These are phyloP conservation scores for Conger conger DNA, from an alignment of 2,113 vertebrate species.

Conservation along the genomic window DNA sequence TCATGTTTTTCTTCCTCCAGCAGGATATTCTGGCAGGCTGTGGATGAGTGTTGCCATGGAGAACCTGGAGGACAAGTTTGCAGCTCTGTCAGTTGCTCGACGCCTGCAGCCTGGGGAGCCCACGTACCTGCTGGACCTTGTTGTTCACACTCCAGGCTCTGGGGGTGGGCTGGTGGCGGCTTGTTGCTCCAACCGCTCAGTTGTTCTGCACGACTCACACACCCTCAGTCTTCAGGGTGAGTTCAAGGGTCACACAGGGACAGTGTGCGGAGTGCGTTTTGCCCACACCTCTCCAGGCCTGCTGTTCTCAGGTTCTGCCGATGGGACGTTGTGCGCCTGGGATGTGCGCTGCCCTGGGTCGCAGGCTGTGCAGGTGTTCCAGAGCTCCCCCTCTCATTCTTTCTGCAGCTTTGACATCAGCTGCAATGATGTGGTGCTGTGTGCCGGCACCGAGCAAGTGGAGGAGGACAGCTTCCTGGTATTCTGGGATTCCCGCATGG, in stretches of 20 bases:
- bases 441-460: slow-evolving; percentile 86
- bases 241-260: slow-evolving; percentile 57
- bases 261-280: slow-evolving; percentile 74
- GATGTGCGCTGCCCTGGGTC: slow-evolving; percentile 69
- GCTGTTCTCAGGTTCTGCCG: slow-evolving; percentile 79
- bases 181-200: slow-evolving; percentile 72
- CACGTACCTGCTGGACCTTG: slow-evolving; percentile 72
- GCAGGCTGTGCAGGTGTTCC: slow-evolving; percentile 67
- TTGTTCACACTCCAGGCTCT: slow-evolving; percentile 43
- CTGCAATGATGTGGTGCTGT: slow-evolving; percentile 76
- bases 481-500: slow-evolving; percentile 87
- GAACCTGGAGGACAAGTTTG: slow-evolving; percentile 73
- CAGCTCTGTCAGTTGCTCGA: slow-evolving; percentile 68
- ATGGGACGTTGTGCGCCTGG: slow-evolving; percentile 80
- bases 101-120: slow-evolving; percentile 60
- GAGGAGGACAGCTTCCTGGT: slow-evolving; percentile 79
- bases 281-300: slow-evolving; percentile 52
- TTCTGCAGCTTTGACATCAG: slow-evolving; percentile 86
- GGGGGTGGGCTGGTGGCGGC: slow-evolving; percentile 65
- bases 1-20: not conserved
- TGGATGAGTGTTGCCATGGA: slow-evolving; percentile 63
- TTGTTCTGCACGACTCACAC: slow-evolving; percentile 76
- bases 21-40: no score
- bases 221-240: slow-evolving; percentile 66
- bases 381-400: slow-evolving; percentile 71